A percentile compares a stretch with the other conserved stretches of the same genome.
phyloP scores from a whole-genome alignment of 2,113 vertebrate genomes.

The Penelope pileata region DNA sequence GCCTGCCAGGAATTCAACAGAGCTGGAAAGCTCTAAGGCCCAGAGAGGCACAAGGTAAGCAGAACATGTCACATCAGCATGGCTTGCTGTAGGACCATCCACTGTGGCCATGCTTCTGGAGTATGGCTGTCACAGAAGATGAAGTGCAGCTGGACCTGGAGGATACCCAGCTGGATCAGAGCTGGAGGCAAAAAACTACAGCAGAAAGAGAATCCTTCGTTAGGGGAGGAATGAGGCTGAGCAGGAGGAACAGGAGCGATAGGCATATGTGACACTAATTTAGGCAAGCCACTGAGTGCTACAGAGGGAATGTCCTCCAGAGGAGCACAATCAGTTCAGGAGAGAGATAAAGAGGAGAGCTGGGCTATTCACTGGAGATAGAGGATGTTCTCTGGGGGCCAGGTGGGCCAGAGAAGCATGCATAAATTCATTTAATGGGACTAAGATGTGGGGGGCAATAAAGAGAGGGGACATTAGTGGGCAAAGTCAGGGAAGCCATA shows the following conservation, averaged over 20 bases:
- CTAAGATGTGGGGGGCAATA: background rate
- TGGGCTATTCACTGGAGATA: background rate
- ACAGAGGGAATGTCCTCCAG: background rate
- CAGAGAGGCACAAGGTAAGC: background rate
- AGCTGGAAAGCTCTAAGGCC: background rate
- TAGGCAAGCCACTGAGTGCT: background rate
- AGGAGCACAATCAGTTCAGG: background rate
- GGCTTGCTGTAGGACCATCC: background rate
- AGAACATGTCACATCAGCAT: background rate
- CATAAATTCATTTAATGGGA: background rate
- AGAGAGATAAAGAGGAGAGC: background rate
- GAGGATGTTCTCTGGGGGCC: background rate
- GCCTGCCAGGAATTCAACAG: background rate
- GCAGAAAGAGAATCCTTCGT: background rate
- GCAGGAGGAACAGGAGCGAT: background rate
- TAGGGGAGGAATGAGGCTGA: slow-evolving; percentile 10
- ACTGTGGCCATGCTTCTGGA: background rate
- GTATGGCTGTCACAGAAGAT: background rate
- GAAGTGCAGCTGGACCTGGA: background rate
- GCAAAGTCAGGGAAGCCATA: background rate
- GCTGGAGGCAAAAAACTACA: slow-evolving; percentile 2
- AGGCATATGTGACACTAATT: background rate
- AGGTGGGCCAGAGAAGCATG: background rate
- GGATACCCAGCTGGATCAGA: background rate
- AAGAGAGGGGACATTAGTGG: background rate